phyloP scores from a whole-genome alignment of 92 coral and sea anemone species.

The Desmophyllum pertusum region DNA sequence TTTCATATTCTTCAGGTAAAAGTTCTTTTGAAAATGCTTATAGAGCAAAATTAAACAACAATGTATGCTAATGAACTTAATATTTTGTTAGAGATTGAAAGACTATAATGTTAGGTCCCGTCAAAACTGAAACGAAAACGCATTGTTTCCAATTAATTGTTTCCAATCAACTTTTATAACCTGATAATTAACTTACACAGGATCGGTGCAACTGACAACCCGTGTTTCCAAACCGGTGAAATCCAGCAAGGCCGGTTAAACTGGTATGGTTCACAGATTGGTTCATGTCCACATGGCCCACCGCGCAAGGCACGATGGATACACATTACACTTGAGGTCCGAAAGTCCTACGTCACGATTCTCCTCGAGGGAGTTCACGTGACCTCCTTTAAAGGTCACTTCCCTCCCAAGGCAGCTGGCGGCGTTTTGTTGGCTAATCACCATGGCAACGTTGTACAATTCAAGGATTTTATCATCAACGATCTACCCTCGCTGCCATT shows the following conservation, averaged over 20 bases:
- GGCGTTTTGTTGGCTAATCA: constrained; percentile 49
- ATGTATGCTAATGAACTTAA: neutral
- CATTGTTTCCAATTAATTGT: too few relatives aligned
- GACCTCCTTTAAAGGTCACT: constrained; percentile 42
- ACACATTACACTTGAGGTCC: constrained; percentile 41
- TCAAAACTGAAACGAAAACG: neutral
- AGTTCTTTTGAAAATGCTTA: neutral
- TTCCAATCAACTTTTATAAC: neutral
- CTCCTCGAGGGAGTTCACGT: constrained; percentile 45
- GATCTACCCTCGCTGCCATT: constrained; percentile 24
- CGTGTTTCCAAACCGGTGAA: constrained; percentile 60
- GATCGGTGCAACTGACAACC: constrained; percentile 8
- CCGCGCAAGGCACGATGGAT: constrained; percentile 55
- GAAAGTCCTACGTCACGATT: constrained; percentile 33
- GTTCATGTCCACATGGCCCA: constrained; percentile 53
- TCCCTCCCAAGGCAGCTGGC: constrained; percentile 38
- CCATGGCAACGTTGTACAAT: constrained; percentile 44
- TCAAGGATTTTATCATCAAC: constrained; percentile 43
- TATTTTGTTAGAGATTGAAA: neutral
- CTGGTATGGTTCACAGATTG: constrained; percentile 49
- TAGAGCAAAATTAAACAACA: neutral
- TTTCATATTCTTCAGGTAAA: constrained; percentile 72
- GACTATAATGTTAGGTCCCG: neutral
- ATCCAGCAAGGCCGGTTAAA: constrained; percentile 39
- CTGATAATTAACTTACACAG: neutral